phyloP scores from a whole-genome alignment of 2,113 vertebrate species.

The Columba janthina region DNA sequence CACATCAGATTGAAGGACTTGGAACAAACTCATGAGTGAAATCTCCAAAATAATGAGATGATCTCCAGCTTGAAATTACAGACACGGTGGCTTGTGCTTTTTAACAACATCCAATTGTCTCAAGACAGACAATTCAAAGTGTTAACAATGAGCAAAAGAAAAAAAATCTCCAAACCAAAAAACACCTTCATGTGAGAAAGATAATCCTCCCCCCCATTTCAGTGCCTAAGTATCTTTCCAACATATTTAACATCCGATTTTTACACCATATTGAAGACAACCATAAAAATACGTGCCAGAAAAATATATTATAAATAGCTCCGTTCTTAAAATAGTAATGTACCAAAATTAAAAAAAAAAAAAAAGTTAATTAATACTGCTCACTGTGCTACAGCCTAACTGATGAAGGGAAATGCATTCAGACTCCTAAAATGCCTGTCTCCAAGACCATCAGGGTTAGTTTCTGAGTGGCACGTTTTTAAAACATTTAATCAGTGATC shows the following conservation, averaged over 20 bases:
- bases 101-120: not conserved
- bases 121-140: not conserved
- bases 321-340: slow-evolving; percentile 25
- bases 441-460: slow-evolving; percentile 80
- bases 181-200: not conserved
- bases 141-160: not conserved
- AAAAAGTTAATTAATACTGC: slow-evolving; percentile 29
- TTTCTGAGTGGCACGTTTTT: slow-evolving; percentile 83
- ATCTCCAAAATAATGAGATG: not conserved
- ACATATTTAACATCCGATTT: slow-evolving; percentile 20
- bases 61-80: not conserved
- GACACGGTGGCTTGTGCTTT: not conserved
- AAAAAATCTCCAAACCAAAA: not conserved
- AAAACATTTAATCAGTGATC: slow-evolving; percentile 84
- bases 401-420: slow-evolving; percentile 45
- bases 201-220: not conserved
- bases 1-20: not conserved
- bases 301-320: not conserved
- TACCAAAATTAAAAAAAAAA: not conserved
- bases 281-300: not conserved
- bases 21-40: not conserved
- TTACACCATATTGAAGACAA: not conserved
- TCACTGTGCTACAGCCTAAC: slow-evolving; percentile 44
- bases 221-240: not conserved
- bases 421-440: slow-evolving; percentile 69